A percentile compares a stretch with the other conserved stretches of the same genome.
Conservation (phyloP, 2,797 vertebrate genomes). For the Anabas testudineus region DNA sequence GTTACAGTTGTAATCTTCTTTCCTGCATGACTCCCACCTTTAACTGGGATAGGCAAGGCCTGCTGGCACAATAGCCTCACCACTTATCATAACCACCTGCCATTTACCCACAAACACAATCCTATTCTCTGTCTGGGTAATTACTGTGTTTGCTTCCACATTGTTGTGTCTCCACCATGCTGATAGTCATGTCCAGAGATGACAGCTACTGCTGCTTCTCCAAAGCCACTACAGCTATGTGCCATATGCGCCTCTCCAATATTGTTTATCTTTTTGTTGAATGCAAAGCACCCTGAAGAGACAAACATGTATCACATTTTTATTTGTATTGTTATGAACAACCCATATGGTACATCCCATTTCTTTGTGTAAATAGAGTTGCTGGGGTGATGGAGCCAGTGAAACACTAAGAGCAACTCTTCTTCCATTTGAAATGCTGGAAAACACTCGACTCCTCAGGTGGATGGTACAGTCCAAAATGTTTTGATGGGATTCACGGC, state of each 20-base stretch:
- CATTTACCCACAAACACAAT: constrained; percentile 79
- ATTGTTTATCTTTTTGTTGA: constrained; percentile 56
- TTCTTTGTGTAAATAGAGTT: constrained; percentile 43
- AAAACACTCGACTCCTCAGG: constrained; percentile 36
- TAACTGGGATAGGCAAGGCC: constrained; percentile 63
- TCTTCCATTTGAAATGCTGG: constrained; percentile 18
- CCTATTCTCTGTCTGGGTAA: constrained; percentile 73
- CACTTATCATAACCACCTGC: constrained; percentile 78
- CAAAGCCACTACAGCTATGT: constrained; percentile 49
- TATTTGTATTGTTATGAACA: constrained; percentile 31
- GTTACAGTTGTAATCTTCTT: constrained; percentile 74
- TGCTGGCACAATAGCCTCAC: constrained; percentile 70
- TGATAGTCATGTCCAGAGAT: constrained; percentile 67
- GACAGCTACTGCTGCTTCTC: constrained; percentile 66
- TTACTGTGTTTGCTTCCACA: constrained; percentile 76
- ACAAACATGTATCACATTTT: constrained; percentile 40
- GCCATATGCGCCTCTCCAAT: constrained; percentile 42
- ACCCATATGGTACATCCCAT: background rate
- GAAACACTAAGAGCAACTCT: constrained; percentile 9
- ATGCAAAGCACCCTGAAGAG: constrained; percentile 37
- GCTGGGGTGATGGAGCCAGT: constrained; percentile 8
- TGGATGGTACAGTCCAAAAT: constrained; percentile 17
- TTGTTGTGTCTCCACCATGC: constrained; percentile 73
- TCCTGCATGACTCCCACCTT: constrained; percentile 73
- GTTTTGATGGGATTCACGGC: constrained; percentile 4